Conservation (phyloP, 2,113 vertebrate genomes). For the Salvelinus sp. region DNA sequence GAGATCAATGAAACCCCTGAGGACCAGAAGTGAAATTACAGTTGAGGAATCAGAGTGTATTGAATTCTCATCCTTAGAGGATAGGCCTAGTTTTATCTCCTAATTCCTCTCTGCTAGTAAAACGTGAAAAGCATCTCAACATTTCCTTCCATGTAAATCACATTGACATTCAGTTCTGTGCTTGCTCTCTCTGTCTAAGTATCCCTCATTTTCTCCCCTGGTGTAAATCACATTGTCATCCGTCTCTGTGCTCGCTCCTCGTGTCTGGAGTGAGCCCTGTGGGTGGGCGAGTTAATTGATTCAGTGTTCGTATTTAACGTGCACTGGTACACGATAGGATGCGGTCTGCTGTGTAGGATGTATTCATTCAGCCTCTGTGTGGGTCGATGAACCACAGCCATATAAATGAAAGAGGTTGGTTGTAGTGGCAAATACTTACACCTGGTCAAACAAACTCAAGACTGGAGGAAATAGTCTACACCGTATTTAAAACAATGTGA, state of each 20-base stretch:
- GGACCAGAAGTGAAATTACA: conserved; percentile 54
- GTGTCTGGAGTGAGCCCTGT: conserved; percentile 41
- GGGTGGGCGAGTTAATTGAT: conserved; percentile 62
- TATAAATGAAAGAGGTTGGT: neutral
- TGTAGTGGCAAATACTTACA: neutral
- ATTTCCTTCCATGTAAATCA: conserved; percentile 57
- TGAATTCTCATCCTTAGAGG: conserved; percentile 30
- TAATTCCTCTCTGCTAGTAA: conserved; percentile 33
- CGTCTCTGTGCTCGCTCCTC: conserved; percentile 5
- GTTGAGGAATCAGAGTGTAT: conserved; percentile 36
- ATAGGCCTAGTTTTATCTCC: conserved; percentile 28
- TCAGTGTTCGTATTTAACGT: conserved; percentile 50
- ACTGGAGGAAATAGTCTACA: neutral
- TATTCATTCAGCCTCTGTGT: conserved; percentile 33
- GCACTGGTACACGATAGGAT: conserved; percentile 16
- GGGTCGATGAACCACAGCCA: conserved; percentile 34
- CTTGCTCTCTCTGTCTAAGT: conserved; percentile 44
- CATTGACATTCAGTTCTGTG: conserved; percentile 49
- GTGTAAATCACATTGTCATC: conserved; percentile 66
- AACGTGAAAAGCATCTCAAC: conserved; percentile 40
- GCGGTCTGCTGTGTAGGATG: neutral
- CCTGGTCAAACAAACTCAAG: neutral
- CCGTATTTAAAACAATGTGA: too few species aligned
- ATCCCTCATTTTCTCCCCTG: conserved; percentile 40
- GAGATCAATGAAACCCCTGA: conserved; percentile 43